phyloP scores from a whole-genome alignment of 2,888 invertebrate species.

The Tricholauxania praeusta region DNA sequence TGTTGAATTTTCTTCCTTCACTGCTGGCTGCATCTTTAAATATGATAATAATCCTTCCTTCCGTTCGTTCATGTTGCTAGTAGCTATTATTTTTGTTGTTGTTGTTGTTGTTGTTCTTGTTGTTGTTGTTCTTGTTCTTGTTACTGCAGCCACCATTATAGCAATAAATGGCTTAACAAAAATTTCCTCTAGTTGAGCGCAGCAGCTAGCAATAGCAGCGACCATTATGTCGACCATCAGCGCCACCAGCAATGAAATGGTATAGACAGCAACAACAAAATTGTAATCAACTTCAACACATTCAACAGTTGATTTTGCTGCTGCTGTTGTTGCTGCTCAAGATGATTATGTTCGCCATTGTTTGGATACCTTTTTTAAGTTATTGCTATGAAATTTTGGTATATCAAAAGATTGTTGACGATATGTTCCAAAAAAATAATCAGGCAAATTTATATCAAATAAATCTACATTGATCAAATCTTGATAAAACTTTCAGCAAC shows the following conservation, averaged over 20 bases:
- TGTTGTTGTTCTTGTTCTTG: slow-evolving; percentile 21
- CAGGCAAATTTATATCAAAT: no score
- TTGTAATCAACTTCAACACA: slow-evolving; percentile 16
- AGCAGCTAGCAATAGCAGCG: neutral
- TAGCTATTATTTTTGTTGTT: slow-evolving; percentile 12
- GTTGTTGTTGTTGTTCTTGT: neutral
- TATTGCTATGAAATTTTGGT: no score
- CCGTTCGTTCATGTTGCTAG: slow-evolving; percentile 27
- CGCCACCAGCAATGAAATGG: slow-evolving; percentile 34
- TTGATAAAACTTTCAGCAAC: no score
- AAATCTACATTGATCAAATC: no score
- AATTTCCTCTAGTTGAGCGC: no score
- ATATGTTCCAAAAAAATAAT: no score
- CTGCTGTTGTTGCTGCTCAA: neutral
- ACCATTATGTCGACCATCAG: slow-evolving; percentile 44
- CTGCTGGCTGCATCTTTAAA: slow-evolving; percentile 42
- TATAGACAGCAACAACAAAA: slow-evolving; percentile 24
- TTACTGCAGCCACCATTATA: no score
- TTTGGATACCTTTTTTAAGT: no score
- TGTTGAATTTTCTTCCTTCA: slow-evolving; percentile 20
- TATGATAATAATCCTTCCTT: slow-evolving; percentile 48
- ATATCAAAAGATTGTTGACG: no score
- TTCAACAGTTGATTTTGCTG: slow-evolving; percentile 11
- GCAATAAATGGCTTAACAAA: no score
- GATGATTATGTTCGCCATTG: neutral